Conservation (phyloP, 2,888 invertebrate species). For the Pammene aurita region DNA sequence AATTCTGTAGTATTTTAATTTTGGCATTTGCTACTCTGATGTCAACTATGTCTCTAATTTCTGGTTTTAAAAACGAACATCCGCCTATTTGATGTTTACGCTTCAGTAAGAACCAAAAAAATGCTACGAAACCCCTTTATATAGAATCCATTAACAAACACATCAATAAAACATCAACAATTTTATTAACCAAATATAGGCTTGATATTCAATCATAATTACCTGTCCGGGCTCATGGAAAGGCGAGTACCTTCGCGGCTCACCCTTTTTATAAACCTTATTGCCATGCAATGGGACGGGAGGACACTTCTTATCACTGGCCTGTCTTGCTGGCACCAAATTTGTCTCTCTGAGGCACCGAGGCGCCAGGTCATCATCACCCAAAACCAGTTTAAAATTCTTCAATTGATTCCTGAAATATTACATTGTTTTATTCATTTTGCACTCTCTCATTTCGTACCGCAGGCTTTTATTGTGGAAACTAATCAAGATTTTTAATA, state of each 20-base stretch:
- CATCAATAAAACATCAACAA: constrained; percentile 38
- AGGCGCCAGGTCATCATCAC: constrained; percentile 4
- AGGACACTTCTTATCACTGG: constrained; percentile 47
- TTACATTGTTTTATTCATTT: constrained; percentile 15
- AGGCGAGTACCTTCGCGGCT: constrained; percentile 66
- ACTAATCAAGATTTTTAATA: constrained; percentile 32
- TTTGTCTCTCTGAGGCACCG: constrained; percentile 32
- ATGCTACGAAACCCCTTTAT: neutral
- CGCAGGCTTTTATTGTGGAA: constrained; percentile 21
- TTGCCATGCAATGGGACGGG: constrained; percentile 55
- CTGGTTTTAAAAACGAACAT: no score
- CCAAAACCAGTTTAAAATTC: constrained; percentile 36
- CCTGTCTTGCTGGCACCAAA: constrained; percentile 40
- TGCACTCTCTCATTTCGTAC: constrained; percentile 15
- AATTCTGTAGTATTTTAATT: neutral
- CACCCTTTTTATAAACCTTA: constrained; percentile 52
- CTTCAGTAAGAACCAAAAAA: no score
- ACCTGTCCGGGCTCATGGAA: constrained; percentile 69
- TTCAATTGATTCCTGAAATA: constrained; percentile 37
- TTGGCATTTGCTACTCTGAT: no score
- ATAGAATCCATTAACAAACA: constrained; percentile 22
- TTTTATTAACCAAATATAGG: constrained; percentile 38
- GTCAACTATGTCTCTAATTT: no score
- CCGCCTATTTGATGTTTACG: no score
- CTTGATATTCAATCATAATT: constrained; percentile 45